Base-by-base conservation (phyloP, 2,888 invertebrate genomes). In the Lampropteryx suffumata region DNA sequence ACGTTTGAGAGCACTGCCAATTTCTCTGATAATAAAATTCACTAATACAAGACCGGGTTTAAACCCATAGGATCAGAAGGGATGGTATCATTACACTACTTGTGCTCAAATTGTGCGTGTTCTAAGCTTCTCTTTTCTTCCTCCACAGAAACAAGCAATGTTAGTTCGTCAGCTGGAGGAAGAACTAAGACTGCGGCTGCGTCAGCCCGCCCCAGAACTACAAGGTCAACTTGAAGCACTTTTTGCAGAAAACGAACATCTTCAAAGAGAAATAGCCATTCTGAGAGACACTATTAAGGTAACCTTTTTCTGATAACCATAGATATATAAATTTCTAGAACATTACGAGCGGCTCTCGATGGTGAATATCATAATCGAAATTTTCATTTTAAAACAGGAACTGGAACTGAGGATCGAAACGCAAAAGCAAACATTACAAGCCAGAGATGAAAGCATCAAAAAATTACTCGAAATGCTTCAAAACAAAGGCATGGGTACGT, bases 381-480 rank as follows among this genome's bases (percentile, higher is more conserved):
- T 24, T 64, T 59, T 28, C 41, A 17, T 17, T 59, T 64, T 54
- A 36, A 57, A 91, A 50, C 92, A 97, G 95, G 98, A 99, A 91
- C 92, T 99, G 87, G 99, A 99, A 89, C 92, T 99, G 74, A 94
- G 99, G 71, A 97, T 98, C 76, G 99, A 99, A 86, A 98, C 98
- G 26, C 99, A 99, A 90, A 99, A 99, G 87, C 98, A 99, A 91
- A 99, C 99, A 35, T 92, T 99, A 64, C 95, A 96, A 78, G 98
- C 99, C 37, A 93, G 99, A 70, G 99, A 99, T 89, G 99, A 99
- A 79, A 98, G 98, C 87, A 99, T 99, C 82, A 99, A 99, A 92
- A 99, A 98, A 89, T 93, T 99, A 72, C 92, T 99, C 76, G 99
- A 99, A 92, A 98, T 99, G 98, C 93, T 99, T 54, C 98, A 99